Evolutionary conservation across 2,113 vertebrate species (phyloP).

Genomic region (Nerophis lumbriciformis): DNA sequence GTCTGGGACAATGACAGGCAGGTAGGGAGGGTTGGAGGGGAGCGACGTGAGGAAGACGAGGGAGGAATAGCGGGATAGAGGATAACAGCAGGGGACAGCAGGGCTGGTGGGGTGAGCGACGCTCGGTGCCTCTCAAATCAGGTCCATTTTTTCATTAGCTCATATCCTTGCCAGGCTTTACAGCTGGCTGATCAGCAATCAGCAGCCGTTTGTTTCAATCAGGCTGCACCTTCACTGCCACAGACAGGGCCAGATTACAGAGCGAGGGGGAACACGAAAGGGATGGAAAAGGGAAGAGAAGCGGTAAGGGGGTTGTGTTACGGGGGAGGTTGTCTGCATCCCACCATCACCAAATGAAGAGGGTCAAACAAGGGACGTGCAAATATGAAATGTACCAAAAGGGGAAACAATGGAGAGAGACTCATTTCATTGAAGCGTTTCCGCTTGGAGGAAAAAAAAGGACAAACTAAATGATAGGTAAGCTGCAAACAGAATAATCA

Average conservation of each 20-base stretch:
- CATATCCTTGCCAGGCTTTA: constrained; percentile 87
- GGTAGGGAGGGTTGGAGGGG: constrained; percentile 39
- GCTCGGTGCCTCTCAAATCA: constrained; percentile 80
- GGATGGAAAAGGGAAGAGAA: constrained; percentile 33
- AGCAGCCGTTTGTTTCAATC: constrained; percentile 90
- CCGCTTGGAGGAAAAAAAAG: constrained; percentile 18
- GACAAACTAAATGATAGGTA: constrained; percentile 20
- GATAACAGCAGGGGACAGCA: constrained; percentile 64
- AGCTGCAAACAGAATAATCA: constrained; percentile 3
- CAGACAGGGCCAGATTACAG: constrained; percentile 70
- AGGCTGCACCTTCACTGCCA: constrained; percentile 82
- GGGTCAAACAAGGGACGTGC: constrained; percentile 60
- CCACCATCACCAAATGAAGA: constrained; percentile 49
- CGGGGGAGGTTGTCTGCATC: constrained; percentile 40
- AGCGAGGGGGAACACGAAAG: constrained; percentile 44
- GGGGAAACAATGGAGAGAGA: constrained; percentile 39
- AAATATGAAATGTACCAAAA: constrained; percentile 47
- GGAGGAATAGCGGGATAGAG: constrained; percentile 49
- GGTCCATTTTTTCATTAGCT: constrained; percentile 88
- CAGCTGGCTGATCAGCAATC: constrained; percentile 92
- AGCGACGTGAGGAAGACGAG: constrained; percentile 43
- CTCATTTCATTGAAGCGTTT: constrained; percentile 45
- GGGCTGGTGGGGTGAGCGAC: constrained; percentile 68
- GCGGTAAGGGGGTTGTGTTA: constrained; percentile 12
- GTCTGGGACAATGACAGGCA: constrained; percentile 51